Evolutionary conservation across 37 sponge, comb jelly and placozoan species (phyloP).

Genomic region (Halichondria panicea): DNA sequence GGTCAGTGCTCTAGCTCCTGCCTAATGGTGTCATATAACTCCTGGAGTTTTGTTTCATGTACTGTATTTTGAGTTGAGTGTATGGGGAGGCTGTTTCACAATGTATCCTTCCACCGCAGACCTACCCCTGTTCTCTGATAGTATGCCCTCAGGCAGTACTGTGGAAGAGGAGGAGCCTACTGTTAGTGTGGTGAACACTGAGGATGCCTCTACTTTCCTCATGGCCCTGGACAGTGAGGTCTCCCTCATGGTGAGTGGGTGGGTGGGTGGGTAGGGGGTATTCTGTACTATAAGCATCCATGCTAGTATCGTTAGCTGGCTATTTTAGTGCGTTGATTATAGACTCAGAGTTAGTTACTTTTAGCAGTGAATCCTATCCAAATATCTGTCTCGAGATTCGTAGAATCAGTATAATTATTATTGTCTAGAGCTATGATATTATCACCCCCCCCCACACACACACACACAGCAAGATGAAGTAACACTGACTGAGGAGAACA

Average conservation of each 20-base stretch:
- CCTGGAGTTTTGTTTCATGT: too few species aligned
- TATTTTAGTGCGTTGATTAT: neutral
- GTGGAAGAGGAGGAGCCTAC: slow-evolving; percentile 8
- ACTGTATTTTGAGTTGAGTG: neutral
- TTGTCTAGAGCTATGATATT: too few species aligned
- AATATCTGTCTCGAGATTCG: too few species aligned
- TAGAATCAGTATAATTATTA: too few species aligned
- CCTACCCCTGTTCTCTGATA: neutral
- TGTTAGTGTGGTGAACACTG: slow-evolving; percentile 11
- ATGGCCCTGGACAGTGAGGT: slow-evolving; percentile 39
- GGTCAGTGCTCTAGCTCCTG: neutral
- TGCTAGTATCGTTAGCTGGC: too few species aligned
- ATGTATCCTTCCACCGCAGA: neutral
- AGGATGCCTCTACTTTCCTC: slow-evolving; percentile 31
- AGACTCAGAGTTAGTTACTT: neutral
- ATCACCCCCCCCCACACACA: neutral
- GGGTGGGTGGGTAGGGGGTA: neutral
- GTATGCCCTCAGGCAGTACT: neutral
- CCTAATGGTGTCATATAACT: too few species aligned
- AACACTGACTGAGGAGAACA: slow-evolving; percentile 10
- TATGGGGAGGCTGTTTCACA: neutral
- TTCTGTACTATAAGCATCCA: too few species aligned
- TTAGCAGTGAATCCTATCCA: neutral
- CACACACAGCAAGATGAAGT: slow-evolving; percentile 56
- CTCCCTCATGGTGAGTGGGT: slow-evolving; percentile 23